phyloP scores from a whole-genome alignment of 2,888 invertebrate species.

The Cremastinae sp. region DNA sequence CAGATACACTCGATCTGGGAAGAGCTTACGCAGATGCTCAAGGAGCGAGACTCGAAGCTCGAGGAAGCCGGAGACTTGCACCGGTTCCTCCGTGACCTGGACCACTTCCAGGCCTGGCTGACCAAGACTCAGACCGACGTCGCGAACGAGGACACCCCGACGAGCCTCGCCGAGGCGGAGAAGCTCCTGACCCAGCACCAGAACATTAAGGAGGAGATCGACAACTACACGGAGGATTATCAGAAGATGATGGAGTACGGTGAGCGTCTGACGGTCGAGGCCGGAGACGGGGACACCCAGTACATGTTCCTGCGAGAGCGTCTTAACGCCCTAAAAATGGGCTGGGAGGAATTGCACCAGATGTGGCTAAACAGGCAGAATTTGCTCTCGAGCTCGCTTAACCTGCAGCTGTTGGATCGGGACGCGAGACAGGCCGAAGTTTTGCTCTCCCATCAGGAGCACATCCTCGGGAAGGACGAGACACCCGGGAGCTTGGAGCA shows the following conservation, averaged over 20 bases:
- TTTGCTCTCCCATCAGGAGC: slow-evolving; percentile 98
- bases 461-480: slow-evolving; percentile 97
- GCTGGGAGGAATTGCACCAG: slow-evolving; percentile 99
- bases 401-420: slow-evolving; percentile 96
- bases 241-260: slow-evolving; percentile 99
- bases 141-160: slow-evolving; percentile 97
- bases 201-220: slow-evolving; percentile 99
- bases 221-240: slow-evolving; percentile 99
- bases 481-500: slow-evolving; percentile 96
- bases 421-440: slow-evolving; percentile 99
- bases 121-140: slow-evolving; percentile 99
- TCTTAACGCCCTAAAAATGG: slow-evolving; percentile 98
- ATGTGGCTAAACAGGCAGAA: slow-evolving; percentile 99
- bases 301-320: slow-evolving; percentile 99
- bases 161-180: slow-evolving; percentile 97
- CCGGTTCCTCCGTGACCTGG: slow-evolving; percentile 97
- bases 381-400: slow-evolving; percentile 95
- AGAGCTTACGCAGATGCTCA: slow-evolving; percentile 96
- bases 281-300: slow-evolving; percentile 95
- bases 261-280: slow-evolving; percentile 92
- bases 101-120: slow-evolving; percentile 98
- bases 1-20: slow-evolving; percentile 98
- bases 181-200: slow-evolving; percentile 98
- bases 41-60: slow-evolving; percentile 98
- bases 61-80: slow-evolving; percentile 99